phyloP scores from a whole-genome alignment of 1,140 invertebrate genomes.

The Charaxes varanes region DNA sequence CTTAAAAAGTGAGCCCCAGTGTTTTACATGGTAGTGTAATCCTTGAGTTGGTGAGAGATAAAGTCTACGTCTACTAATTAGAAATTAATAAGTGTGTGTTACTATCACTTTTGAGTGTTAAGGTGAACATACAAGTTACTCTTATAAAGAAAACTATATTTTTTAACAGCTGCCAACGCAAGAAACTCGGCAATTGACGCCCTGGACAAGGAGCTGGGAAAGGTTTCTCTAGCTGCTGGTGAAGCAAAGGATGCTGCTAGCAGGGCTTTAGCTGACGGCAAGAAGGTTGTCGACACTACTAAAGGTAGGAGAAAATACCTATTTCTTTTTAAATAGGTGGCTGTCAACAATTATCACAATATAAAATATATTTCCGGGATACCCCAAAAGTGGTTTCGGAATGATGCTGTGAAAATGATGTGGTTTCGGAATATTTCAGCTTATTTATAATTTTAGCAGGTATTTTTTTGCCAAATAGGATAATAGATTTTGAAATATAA shows the following conservation, averaged over 20 bases:
- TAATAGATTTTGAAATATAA: too few species aligned
- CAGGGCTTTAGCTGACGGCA: slow-evolving; percentile 65
- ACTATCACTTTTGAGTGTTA: not conserved
- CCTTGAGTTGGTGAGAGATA: not conserved
- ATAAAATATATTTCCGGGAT: too few species aligned
- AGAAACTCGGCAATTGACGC: slow-evolving; percentile 59
- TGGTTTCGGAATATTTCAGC: too few species aligned
- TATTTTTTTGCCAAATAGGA: too few species aligned
- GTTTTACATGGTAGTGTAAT: not conserved
- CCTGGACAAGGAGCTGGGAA: slow-evolving; percentile 63
- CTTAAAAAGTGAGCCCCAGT: not conserved
- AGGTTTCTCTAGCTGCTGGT: slow-evolving; percentile 63
- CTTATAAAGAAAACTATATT: not conserved
- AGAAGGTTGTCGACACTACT: slow-evolving; percentile 65
- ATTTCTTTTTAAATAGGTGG: too few species aligned
- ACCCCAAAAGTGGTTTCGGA: too few species aligned
- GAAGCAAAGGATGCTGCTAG: slow-evolving; percentile 61
- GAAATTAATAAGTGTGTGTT: not conserved
- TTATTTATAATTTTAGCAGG: slow-evolving; percentile 7
- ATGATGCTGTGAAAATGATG: too few species aligned
- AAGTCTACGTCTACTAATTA: too few species aligned
- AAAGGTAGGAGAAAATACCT: too few species aligned
- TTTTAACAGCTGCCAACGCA: slow-evolving; percentile 35
- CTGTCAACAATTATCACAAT: too few species aligned
- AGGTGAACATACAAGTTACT: not conserved